phyloP scores from a whole-genome alignment of 2,113 vertebrate species.

The Oreochromis tanganicae region DNA sequence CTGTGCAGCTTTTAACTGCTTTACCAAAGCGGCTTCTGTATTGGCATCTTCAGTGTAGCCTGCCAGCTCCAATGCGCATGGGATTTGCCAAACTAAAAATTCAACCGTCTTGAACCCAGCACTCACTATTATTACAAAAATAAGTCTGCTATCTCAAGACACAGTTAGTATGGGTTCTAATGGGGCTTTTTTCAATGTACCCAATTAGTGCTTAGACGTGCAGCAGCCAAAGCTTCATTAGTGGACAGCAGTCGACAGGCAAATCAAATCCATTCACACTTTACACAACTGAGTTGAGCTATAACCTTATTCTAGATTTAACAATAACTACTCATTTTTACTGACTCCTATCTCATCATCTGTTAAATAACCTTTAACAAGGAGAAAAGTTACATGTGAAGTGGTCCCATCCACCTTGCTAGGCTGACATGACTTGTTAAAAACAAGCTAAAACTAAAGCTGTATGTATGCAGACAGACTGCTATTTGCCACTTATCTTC shows the following conservation, averaged over 20 bases:
- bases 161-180: neutral
- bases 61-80: neutral
- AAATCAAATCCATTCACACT: neutral
- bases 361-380: neutral
- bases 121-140: neutral
- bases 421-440: neutral
- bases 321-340: neutral
- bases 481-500: neutral
- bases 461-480: neutral
- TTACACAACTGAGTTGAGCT: neutral
- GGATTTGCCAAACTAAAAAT: neutral
- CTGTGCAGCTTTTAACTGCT: neutral
- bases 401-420: neutral
- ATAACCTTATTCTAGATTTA: neutral
- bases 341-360: neutral
- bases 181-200: neutral
- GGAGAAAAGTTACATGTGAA: neutral
- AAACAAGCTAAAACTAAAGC: neutral
- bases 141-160: neutral
- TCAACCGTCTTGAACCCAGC: neutral
- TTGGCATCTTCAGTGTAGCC: neutral
- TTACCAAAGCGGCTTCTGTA: neutral
- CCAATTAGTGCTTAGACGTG: neutral
- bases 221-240: neutral
- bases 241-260: neutral